These are phyloP conservation scores for Drosophila dives DNA, from an alignment of 2,888 invertebrate genomes.

Conservation along the genomic window DNA sequence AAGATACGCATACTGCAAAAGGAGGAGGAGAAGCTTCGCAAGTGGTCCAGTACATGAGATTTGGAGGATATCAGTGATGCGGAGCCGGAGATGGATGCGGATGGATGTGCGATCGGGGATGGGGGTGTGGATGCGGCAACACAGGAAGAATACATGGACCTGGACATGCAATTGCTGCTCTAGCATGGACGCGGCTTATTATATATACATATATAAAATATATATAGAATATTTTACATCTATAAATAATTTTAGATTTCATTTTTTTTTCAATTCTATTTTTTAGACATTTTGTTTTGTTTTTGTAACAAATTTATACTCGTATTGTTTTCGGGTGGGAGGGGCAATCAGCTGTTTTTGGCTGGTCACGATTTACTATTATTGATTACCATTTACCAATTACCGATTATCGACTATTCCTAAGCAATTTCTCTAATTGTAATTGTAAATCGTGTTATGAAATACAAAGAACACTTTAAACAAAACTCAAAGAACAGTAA, in stretches of 20 bases:
- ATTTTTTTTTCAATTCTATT: constrained; percentile 17
- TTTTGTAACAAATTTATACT: constrained; percentile 7
- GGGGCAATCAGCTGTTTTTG: constrained; percentile 23
- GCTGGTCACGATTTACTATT: constrained; percentile 24
- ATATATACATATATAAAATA: constrained; percentile 18
- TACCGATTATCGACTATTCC: constrained; percentile 33
- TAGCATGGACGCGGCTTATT: constrained; percentile 33
- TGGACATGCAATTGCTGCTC: constrained; percentile 58
- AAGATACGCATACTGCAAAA: constrained; percentile 83
- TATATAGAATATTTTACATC: constrained; percentile 15
- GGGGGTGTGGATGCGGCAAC: background rate
- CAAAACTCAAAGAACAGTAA: constrained; percentile 18
- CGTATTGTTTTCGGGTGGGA: constrained; percentile 28
- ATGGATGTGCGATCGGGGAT: background rate
- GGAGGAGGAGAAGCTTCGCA: constrained; percentile 81
- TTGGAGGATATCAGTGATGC: constrained; percentile 68
- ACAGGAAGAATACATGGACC: constrained; percentile 42
- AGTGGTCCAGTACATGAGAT: constrained; percentile 71
- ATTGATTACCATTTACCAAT: constrained; percentile 14
- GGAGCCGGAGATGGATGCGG: constrained; percentile 27
- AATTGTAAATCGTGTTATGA: constrained; percentile 46
- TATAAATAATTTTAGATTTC: constrained; percentile 10
- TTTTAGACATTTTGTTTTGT: constrained; percentile 11
- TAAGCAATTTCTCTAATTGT: constrained; percentile 41
- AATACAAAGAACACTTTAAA: constrained; percentile 43